Conservation (phyloP, 1,140 invertebrate genomes). For the Sitophilus oryzae region DNA sequence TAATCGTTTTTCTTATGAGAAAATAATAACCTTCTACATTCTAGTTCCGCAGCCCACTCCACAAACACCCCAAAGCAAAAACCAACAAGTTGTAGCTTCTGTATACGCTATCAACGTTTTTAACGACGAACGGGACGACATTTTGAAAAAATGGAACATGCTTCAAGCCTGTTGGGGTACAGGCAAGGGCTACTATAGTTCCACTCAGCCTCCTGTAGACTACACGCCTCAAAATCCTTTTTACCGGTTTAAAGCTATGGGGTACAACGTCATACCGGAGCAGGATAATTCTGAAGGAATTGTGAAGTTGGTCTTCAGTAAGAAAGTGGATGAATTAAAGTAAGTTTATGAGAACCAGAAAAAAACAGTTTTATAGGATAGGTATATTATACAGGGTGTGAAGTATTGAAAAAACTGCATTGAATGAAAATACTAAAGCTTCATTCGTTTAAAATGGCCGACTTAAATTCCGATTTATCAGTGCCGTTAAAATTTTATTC, state of each 20-base stretch:
- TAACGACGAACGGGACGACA: slow-evolving; percentile 86
- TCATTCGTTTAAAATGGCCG: too few species aligned
- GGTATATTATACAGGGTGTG: too few species aligned
- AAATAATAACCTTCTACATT: too few species aligned
- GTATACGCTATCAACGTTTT: slow-evolving; percentile 68
- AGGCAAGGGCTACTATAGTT: slow-evolving; percentile 70
- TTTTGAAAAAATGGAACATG: slow-evolving; percentile 89
- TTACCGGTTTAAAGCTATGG: slow-evolving; percentile 88
- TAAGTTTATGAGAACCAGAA: too few species aligned
- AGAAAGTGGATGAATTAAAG: slow-evolving; percentile 69
- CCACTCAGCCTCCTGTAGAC: slow-evolving; percentile 66
- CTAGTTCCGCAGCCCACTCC: too few species aligned
- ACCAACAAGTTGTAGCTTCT: slow-evolving; percentile 36
- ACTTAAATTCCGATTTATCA: too few species aligned
- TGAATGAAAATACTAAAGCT: too few species aligned
- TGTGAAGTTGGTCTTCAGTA: slow-evolving; percentile 76
- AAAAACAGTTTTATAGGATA: too few species aligned
- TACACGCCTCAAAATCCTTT: slow-evolving; percentile 85
- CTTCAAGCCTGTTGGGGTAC: slow-evolving; percentile 88
- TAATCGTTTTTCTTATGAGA: too few species aligned
- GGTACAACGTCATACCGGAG: slow-evolving; percentile 77
- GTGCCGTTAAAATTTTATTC: too few species aligned
- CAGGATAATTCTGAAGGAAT: slow-evolving; percentile 82
- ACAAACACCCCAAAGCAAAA: slow-evolving; percentile 49
- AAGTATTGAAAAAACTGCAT: too few species aligned